Evolutionary conservation across 1,140 invertebrate species (phyloP).

Genomic region (Hycleus phaleratus): DNA sequence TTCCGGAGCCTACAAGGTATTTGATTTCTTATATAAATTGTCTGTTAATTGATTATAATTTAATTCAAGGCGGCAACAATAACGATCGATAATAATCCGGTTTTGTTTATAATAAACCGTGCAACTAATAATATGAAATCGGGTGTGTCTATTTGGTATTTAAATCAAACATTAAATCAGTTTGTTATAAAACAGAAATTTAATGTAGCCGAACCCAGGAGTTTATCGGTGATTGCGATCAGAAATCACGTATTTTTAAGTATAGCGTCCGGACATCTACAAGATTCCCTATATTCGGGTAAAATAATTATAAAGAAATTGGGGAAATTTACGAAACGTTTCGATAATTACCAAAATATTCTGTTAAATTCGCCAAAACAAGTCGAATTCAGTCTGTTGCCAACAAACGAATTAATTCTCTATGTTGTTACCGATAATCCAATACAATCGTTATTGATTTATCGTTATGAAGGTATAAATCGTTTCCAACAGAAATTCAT

Average conservation of each 20-base stretch:
- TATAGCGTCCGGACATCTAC: slow-evolving; percentile 25
- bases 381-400: slow-evolving; percentile 27
- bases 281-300: slow-evolving; percentile 24
- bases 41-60: not conserved
- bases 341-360: slow-evolving; percentile 23
- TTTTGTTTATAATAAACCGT: slow-evolving; percentile 20
- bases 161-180: slow-evolving; percentile 13
- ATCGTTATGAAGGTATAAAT: slow-evolving; percentile 26
- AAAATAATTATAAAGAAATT: slow-evolving; percentile 23
- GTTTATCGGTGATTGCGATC: slow-evolving; percentile 18
- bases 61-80: slow-evolving; percentile 15
- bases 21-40: too few species aligned
- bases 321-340: slow-evolving; percentile 8
- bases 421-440: slow-evolving; percentile 29
- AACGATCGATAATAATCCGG: slow-evolving; percentile 9
- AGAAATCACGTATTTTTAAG: slow-evolving; percentile 25
- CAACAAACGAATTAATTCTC: slow-evolving; percentile 31
- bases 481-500: slow-evolving; percentile 21
- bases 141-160: slow-evolving; percentile 21
- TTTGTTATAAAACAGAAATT: slow-evolving; percentile 21
- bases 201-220: slow-evolving; percentile 17
- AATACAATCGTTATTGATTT: slow-evolving; percentile 23
- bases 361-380: slow-evolving; percentile 22
- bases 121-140: slow-evolving; percentile 6
- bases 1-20: slow-evolving; percentile 1